Evolutionary conservation across 2,888 invertebrate species (phyloP), one percentile per base, ranked within the genome.

Genomic region (Melanostoma mellinum): DNA sequence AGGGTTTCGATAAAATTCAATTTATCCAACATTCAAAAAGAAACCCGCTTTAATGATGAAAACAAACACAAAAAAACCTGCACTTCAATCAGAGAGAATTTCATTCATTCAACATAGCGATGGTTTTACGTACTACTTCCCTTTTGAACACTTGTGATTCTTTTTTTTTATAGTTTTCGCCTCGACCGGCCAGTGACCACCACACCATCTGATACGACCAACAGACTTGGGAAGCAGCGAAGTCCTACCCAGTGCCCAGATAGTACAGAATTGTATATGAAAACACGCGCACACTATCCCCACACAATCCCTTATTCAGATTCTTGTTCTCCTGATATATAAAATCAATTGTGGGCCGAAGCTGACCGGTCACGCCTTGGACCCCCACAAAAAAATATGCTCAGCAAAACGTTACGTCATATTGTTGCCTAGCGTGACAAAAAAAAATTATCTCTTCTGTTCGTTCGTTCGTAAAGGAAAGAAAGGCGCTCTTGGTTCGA

Each of bases 311-410:
- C 81, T 71, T 82, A 61, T 82, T 81, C 52, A 42, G 30, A 52
- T 67, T 86, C 86, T 86, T 90, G 90, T 77, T 88, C 89, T 88
- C 90, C 90, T 90, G 90, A 88, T 90, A 87, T 85, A 86, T 86
- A 87, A 89, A 89, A 90, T 89, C 89, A 88, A 89, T 90, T 89
- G 90, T 90, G 90, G 90, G 90, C 89, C 89, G 88, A 89, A 90
- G 86, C 89, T 90, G 90, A 90, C 90, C 90, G 63, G 89, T 84
- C 77, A 82, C 69, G 60, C 65, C 44, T 69, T 73, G 68, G 67
- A 55, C 67, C 77, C 82, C 61, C 78, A 58, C 44, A 55, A 65
- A 71, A 71, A 30, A 67, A 67, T 0, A 6, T 46, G 9, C 32
- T 35, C 35, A 44, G 42, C 30, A 50, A n/a, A 38, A 5, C 9